phyloP scores from a whole-genome alignment of 2,113 vertebrate genomes.

The Lanius collurio region DNA sequence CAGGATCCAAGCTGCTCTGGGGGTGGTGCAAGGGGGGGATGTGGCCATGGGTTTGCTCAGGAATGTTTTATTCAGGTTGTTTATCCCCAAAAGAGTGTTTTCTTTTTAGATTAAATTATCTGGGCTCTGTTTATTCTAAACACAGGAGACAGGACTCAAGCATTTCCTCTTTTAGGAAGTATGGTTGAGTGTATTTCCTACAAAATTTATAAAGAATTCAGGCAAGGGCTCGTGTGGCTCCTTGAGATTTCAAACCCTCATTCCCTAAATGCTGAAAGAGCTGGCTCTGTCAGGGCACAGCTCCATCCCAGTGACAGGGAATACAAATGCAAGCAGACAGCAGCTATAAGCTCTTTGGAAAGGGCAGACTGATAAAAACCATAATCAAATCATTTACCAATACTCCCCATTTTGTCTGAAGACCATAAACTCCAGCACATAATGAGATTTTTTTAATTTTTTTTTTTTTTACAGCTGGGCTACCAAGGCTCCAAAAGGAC shows the following conservation, averaged over 20 bases:
- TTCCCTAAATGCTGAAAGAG: background rate
- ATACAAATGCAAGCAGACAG: background rate
- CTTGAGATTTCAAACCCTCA: background rate
- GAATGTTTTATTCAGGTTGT: conserved; percentile 64
- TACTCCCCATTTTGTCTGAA: background rate
- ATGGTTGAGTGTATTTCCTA: conserved; percentile 1
- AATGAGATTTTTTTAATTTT: background rate
- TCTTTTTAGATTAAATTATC: conserved; percentile 59
- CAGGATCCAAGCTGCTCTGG: background rate
- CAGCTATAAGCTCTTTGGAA: background rate
- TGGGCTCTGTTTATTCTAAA: conserved; percentile 63
- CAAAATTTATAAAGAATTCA: conserved; percentile 35
- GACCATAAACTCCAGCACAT: background rate
- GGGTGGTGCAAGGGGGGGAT: background rate
- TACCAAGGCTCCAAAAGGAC: background rate
- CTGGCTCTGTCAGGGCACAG: background rate
- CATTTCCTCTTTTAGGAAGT: conserved; percentile 46
- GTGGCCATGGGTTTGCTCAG: background rate
- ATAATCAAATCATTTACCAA: background rate
- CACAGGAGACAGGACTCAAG: conserved; percentile 29
- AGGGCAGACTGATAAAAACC: background rate
- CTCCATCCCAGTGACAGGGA: background rate
- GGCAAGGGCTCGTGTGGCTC: background rate
- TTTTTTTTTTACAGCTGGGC: background rate
- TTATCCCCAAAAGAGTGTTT: conserved; percentile 53